Base-by-base conservation (phyloP, 1,140 invertebrate species). In the Cryptotermes secundus region DNA sequence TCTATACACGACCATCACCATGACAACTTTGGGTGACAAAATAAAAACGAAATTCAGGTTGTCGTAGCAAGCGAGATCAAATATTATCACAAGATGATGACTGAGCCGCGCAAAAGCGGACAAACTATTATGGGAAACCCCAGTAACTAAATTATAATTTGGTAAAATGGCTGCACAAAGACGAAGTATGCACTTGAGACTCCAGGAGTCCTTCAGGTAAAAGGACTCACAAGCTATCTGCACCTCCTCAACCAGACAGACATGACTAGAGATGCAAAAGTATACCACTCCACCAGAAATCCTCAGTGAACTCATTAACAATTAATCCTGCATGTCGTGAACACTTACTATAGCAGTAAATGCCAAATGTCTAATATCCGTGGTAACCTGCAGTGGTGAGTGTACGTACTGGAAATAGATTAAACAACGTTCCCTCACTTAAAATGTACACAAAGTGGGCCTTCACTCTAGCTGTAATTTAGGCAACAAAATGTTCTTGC, bases 1-100 rank as follows among this genome's bases (percentile, higher is more conserved):
- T 31, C 59, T 72, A 31, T 72, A 72, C 59, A 72, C 59, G 9
- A 72, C 59, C 59, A 72, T 72, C 59, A 72, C 59, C 59, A 72
- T 72, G 59, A 72, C 59, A 26, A 72, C 59, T 72, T 72, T 72
- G 7, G 59, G n/a, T 0, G n/a, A 72, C 12, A 72, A 72, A 72
- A 31, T 26, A n/a, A 72, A n/a, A 26, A 72, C 26, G 7, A 72
- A 72, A 72, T n/a, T 72, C 59, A 72, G 59, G 26, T 31, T 72
- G 26, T 72, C 3, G 59, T 72, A 72, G 59, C 26, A 72, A 26
- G n/a, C 7, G 59, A 72, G 59, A 72, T 72, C 59, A 72, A 72
- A 3, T 72, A 72, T 31, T 72, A 72, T 72, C 59, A 72, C 59
- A n/a, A 31, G n/a, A 16, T n/a, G 26, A 31, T n/a, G 22, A 59